phyloP scores from a whole-genome alignment of 2,888 invertebrate species.

The Catotricha subobsoleta region DNA sequence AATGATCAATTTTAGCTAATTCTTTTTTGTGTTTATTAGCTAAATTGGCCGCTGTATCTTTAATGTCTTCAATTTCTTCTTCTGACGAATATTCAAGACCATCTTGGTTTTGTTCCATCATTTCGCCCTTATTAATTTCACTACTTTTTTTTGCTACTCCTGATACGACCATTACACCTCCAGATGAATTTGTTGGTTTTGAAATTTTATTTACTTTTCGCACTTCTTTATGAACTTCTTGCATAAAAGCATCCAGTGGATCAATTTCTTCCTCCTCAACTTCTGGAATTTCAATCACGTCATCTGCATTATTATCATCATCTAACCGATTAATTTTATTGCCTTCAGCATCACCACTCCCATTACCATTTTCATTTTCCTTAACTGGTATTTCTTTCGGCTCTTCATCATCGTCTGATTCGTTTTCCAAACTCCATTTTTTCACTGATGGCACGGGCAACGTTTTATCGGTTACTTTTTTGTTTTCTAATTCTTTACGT shows the following conservation, averaged over 20 bases:
- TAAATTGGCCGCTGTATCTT: conserved; percentile 71
- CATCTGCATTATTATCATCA: conserved; percentile 15
- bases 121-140: conserved; percentile 76
- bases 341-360: conserved; percentile 12
- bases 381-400: conserved; percentile 13
- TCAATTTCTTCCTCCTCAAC: conserved; percentile 68
- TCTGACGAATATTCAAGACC: conserved; percentile 95
- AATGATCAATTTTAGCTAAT: conserved; percentile 80
- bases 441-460: conserved; percentile 44
- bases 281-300: conserved; percentile 17
- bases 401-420: conserved; percentile 78
- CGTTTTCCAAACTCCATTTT: conserved; percentile 92
- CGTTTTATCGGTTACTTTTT: conserved; percentile 52
- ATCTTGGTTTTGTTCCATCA: conserved; percentile 98
- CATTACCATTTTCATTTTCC: conserved; percentile 33
- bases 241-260: conserved; percentile 96
- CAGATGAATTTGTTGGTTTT: conserved; percentile 25
- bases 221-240: conserved; percentile 47
- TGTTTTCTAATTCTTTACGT: conserved; percentile 64
- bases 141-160: conserved; percentile 69
- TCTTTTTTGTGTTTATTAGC: conserved; percentile 87
- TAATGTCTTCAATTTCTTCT: conserved; percentile 87
- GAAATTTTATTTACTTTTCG: conserved; percentile 27
- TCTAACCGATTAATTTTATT: too few species aligned
- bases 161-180: conserved; percentile 59